phyloP scores from a whole-genome alignment of 2,888 invertebrate species.

The Nezara viridula region DNA sequence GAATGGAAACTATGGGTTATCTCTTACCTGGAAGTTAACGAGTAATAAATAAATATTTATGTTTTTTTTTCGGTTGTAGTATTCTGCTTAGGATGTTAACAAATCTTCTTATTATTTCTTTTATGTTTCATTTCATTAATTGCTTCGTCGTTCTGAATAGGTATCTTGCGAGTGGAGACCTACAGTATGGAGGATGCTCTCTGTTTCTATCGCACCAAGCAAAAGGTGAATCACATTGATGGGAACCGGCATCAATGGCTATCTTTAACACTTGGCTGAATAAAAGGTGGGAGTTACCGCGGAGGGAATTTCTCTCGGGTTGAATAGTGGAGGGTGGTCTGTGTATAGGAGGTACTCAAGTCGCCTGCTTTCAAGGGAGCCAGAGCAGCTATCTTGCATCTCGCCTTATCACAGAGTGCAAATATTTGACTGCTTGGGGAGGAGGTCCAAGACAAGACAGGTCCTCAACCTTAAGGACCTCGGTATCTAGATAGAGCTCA shows the following conservation, averaged over 20 bases:
- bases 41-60: no score
- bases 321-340: slow-evolving; percentile 35
- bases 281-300: slow-evolving; percentile 47
- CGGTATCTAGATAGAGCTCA: slow-evolving; percentile 56
- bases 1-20: no score
- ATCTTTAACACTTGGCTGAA: slow-evolving; percentile 56
- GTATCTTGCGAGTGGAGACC: neutral
- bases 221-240: slow-evolving; percentile 10
- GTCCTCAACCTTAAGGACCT: slow-evolving; percentile 51
- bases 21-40: no score
- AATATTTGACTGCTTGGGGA: slow-evolving; percentile 56
- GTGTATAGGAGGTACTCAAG: slow-evolving; percentile 56
- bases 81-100: no score
- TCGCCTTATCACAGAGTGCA: slow-evolving; percentile 55
- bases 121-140: neutral
- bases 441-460: slow-evolving; percentile 33
- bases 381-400: slow-evolving; percentile 50
- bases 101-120: no score
- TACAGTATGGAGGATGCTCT: neutral
- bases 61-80: no score
- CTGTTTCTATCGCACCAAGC: neutral
- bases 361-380: slow-evolving; percentile 45
- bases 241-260: slow-evolving; percentile 8
- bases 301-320: slow-evolving; percentile 49
- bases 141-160: neutral